These are phyloP conservation scores for Drosophila watanabei DNA, from an alignment of 1,140 invertebrate species.

Conservation along the genomic window DNA sequence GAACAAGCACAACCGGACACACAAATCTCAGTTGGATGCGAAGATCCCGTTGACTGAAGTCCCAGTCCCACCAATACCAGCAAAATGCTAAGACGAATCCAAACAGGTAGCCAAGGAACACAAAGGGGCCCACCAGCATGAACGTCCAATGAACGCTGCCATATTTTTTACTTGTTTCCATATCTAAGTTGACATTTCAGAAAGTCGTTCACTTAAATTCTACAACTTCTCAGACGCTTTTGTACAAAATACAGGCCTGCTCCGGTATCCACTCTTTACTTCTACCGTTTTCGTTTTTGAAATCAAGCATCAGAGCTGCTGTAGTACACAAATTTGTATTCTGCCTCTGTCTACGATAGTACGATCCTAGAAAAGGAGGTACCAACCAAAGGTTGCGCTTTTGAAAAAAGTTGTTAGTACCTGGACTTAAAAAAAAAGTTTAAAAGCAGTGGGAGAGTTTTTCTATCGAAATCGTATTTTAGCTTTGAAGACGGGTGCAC, in stretches of 20 bases:
- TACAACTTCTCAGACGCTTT: background rate
- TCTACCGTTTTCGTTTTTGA: no score
- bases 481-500: no score
- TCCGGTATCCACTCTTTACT: background rate
- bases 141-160: conserved; percentile 24
- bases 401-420: no score
- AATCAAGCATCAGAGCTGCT: no score
- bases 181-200: background rate
- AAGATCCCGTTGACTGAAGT: conserved; percentile 15
- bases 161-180: background rate
- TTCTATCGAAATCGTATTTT: no score
- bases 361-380: no score
- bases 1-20: conserved; percentile 2
- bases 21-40: conserved; percentile 17
- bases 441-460: no score
- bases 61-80: conserved; percentile 49
- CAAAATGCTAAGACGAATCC: conserved; percentile 29
- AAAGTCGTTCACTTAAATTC: background rate
- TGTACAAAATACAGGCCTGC: background rate
- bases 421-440: no score
- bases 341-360: no score
- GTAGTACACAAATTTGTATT: no score
- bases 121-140: conserved; percentile 25
- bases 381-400: no score
- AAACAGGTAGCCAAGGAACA: conserved; percentile 40